Evolutionary conservation across 2,797 vertebrate genomes (phyloP).

Genomic region (Smutsia gigantea): DNA sequence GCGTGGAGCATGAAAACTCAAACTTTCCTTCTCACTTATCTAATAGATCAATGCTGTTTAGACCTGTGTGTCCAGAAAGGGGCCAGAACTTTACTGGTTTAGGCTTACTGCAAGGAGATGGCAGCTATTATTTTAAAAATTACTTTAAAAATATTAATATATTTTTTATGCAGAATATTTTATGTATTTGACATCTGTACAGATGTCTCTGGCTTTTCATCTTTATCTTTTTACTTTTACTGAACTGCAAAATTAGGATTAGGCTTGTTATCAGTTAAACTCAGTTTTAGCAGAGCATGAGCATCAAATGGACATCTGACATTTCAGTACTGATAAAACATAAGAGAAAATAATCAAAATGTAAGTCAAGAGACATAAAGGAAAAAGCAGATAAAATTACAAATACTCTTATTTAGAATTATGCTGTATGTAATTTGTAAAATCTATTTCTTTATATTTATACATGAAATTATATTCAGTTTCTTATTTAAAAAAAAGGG

Average conservation of each 20-base stretch:
- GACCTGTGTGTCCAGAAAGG: neutral
- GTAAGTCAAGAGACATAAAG: neutral
- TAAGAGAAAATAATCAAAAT: neutral
- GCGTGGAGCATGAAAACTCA: neutral
- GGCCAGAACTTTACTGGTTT: neutral
- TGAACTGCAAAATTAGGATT: neutral
- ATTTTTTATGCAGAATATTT: neutral
- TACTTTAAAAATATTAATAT: neutral
- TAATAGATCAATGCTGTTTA: neutral
- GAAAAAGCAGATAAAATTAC: neutral
- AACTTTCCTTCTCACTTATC: neutral
- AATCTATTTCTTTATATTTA: conserved; percentile 42
- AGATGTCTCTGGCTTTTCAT: neutral
- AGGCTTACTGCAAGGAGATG: neutral
- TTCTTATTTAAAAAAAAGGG: conserved; percentile 45
- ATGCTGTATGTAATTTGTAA: neutral
- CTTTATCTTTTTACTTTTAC: neutral
- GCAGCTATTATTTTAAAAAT: neutral
- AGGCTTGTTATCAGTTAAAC: neutral
- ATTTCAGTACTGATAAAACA: neutral
- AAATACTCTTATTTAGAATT: neutral
- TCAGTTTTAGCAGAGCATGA: neutral
- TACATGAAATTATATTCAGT: conserved; percentile 34
- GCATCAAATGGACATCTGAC: neutral
- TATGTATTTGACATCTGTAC: neutral